These are phyloP conservation scores for Characodon lateralis DNA, from an alignment of 2,797 vertebrate species.

Conservation along the genomic window DNA sequence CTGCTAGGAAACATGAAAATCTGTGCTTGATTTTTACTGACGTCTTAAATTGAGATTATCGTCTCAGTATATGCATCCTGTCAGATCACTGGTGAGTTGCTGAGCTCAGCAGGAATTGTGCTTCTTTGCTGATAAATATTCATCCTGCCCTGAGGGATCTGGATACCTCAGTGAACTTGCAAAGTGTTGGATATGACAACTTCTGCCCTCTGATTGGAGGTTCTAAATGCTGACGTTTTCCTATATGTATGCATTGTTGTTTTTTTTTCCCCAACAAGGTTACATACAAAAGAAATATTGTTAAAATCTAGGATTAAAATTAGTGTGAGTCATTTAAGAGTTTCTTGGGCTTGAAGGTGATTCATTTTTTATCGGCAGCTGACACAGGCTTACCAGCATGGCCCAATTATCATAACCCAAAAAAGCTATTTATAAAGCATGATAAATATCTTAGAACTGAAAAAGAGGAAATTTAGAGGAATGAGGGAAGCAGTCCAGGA, in stretches of 20 bases:
- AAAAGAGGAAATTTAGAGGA: no score
- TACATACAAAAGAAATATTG: background rate
- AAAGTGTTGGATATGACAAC: background rate
- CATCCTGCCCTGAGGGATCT: slow-evolving; percentile 5
- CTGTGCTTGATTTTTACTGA: background rate
- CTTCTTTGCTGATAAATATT: slow-evolving; percentile 14
- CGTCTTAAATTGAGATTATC: background rate
- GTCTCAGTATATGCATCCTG: background rate
- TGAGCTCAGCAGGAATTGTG: slow-evolving; percentile 16
- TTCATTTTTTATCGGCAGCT: background rate
- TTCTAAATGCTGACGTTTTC: background rate
- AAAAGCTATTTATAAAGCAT: no score
- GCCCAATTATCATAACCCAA: no score
- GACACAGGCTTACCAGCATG: background rate
- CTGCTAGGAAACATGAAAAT: background rate
- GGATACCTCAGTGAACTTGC: background rate
- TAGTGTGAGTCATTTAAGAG: background rate
- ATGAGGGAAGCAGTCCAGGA: no score
- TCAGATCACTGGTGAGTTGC: slow-evolving; percentile 4
- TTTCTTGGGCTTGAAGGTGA: background rate
- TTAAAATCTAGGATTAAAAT: background rate
- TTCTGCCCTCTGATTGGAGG: background rate
- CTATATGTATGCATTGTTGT: background rate
- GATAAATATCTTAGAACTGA: background rate
- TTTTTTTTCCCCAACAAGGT: background rate